Percentiles rank a stretch among this genome's conserved stretches.
Conservation (phyloP, 2,797 vertebrate species). For the Megaceryle alcyon region DNA sequence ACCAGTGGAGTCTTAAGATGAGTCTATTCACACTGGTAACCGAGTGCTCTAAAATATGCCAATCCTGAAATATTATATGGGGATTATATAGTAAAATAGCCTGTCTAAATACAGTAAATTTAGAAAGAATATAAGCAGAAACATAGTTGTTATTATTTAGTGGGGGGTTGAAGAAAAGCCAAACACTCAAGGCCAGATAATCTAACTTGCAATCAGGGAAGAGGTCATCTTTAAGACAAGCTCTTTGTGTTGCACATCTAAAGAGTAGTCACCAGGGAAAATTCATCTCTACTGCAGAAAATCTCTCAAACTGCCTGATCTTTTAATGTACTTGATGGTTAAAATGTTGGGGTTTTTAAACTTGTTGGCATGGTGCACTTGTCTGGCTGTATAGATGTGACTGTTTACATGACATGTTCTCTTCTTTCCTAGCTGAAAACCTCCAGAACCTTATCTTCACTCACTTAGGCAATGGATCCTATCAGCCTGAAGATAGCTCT, state of each 20-base stretch:
- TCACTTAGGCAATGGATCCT: conserved; percentile 63
- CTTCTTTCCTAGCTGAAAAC: conserved; percentile 84
- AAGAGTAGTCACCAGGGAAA: neutral
- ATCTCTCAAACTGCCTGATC: neutral
- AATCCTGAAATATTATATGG: neutral
- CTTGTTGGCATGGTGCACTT: neutral
- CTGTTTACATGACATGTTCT: neutral
- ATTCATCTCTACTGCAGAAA: neutral
- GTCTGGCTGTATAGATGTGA: neutral
- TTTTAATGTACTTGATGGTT: neutral
- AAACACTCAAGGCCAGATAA: neutral
- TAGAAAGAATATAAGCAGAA: neutral
- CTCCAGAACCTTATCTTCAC: conserved; percentile 88
- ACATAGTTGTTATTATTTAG: neutral
- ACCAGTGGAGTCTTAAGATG: neutral
- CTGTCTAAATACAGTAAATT: neutral
- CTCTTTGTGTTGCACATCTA: neutral
- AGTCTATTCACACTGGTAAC: neutral
- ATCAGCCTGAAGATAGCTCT: conserved; percentile 73
- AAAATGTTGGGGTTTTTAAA: neutral
- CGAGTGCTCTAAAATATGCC: neutral
- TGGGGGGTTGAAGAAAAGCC: neutral
- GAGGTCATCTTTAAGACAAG: neutral
- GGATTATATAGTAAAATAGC: neutral
- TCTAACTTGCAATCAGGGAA: neutral